Base-by-base conservation (phyloP, 2,888 invertebrate species). In the Clusia tigrina region DNA sequence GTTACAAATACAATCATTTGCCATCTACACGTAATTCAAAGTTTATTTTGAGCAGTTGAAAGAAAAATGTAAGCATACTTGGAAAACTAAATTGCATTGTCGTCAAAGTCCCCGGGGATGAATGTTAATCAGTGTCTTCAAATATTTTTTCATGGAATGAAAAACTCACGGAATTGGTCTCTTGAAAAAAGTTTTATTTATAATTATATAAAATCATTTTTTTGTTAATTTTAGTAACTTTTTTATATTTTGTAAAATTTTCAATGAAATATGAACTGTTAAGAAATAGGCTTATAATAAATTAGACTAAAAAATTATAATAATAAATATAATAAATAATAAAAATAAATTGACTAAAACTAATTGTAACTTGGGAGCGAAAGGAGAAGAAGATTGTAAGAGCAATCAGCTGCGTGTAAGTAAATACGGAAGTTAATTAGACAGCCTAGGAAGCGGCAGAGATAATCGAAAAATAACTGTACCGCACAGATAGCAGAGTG, bases 231-330 rank as follows among this genome's bases (percentile, higher is more conserved):
- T 42, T 3, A n/a, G 6, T 42, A 42, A 3, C n/a, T 42, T 42
- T 42, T 42, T 42, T 15, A 42, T n/a, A 17, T 42, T 10, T 32
- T 32, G 6, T 9, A 32, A 32, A 9, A 10, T 56, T 72, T 76
- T 74, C 78, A 61, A 78, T 78, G 72, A 75, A 70, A 69, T 74
- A 74, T 72, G 75, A 48, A n/a, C n/a, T n/a, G n/a, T n/a, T n/a
- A n/a, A n/a, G n/a, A n/a, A n/a, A n/a, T n/a, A n/a, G n/a, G 48
- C 51, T 61, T 20, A 58, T 15, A 52, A 56, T 46, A 56, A 60
- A 20, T 38, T 58, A 56, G 10, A 32, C 60, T 58, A 58, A 65
- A 10, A n/a, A 26, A 54, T 18, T 38, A 58, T n/a, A 58, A 53
- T n/a, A n/a, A n/a, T n/a, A n/a, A n/a, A n/a, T n/a, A n/a, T n/a